phyloP scores from a whole-genome alignment of 2,113 vertebrate genomes.

The Microcebus jonahi region DNA sequence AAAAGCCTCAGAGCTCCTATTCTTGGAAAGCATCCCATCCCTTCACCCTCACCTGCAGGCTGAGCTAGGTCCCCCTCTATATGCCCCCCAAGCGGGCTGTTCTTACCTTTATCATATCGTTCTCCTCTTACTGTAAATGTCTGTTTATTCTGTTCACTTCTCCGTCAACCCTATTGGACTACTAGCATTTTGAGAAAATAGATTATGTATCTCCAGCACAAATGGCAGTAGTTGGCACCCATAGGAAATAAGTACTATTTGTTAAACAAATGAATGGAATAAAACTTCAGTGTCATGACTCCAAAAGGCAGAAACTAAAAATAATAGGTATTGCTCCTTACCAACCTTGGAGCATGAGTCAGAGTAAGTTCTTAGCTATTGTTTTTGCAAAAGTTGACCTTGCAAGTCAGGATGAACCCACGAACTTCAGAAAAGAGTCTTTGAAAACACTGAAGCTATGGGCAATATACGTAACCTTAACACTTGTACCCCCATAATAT shows the following conservation, averaged over 20 bases:
- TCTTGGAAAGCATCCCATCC: not conserved
- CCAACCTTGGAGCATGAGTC: not conserved
- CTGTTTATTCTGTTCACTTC: not conserved
- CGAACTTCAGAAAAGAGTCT: not conserved
- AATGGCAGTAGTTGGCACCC: not conserved
- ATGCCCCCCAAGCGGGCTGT: not conserved
- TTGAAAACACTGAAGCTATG: not conserved
- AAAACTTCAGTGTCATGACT: slow-evolving; percentile 41
- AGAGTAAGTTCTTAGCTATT: not conserved
- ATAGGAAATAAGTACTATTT: not conserved
- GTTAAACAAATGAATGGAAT: not conserved
- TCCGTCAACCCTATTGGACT: not conserved
- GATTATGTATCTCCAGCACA: not conserved
- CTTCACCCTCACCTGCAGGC: not conserved
- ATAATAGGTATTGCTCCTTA: not conserved
- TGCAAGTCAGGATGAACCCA: not conserved
- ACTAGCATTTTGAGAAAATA: not conserved
- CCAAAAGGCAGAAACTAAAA: slow-evolving; percentile 25
- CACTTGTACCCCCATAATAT: too few species aligned
- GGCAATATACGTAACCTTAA: too few species aligned
- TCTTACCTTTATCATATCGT: not conserved
- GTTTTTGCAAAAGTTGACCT: not conserved
- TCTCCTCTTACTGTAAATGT: not conserved
- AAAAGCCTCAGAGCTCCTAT: slow-evolving; percentile 36
- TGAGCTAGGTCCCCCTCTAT: not conserved